Evolutionary conservation across 2,113 vertebrate species (phyloP), one percentile per base, ranked within the genome.

Genomic region (Galbula dea): DNA sequence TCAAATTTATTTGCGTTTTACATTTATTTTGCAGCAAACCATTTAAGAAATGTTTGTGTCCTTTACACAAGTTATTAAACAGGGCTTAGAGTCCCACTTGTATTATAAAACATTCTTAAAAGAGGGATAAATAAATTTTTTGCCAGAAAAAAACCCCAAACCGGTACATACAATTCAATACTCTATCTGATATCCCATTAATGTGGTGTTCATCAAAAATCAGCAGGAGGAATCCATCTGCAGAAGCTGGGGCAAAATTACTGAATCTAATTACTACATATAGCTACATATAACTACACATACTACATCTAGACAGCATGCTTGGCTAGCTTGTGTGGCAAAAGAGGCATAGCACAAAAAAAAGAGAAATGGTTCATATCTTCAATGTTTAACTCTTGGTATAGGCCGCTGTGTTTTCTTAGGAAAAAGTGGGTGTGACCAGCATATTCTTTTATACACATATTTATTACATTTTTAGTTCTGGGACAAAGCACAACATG

Each of bases 181-280:
- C 12, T 91, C 82, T 43, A 57, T 73, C 90, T 91, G 71, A 39
- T 76, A 88, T 88, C 58, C 49, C 66, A 71, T 78, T 94, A 92
- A 82, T 71, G 30, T 30, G 39, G 18, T 85, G 55, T 81, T 93
- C 22, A 66, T 82, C 62, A 94, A 63, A 93, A 92, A 89, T 76
- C 62, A 90, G 39, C 61, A 91, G 58, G 65, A 94, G 43, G 54
- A 93, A 88, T 93, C 51, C 23, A 67, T 71, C 79, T 93, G 81
- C 74, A 57, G 78, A 87, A 94, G 30, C 32, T 73, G 72, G 54
- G 90, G 39, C 4, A 34, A 13, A 89, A 58, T 18, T 73, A 43
- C 59, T 86, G 36, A 61, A 88, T 93, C 45, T 89, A 66, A 89
- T 94, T 83, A 76, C 46, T 74, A 55, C 46, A 61, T 37, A 37